phyloP scores from a whole-genome alignment of 2,113 vertebrate species.

The Emydocephalus ijimae region DNA sequence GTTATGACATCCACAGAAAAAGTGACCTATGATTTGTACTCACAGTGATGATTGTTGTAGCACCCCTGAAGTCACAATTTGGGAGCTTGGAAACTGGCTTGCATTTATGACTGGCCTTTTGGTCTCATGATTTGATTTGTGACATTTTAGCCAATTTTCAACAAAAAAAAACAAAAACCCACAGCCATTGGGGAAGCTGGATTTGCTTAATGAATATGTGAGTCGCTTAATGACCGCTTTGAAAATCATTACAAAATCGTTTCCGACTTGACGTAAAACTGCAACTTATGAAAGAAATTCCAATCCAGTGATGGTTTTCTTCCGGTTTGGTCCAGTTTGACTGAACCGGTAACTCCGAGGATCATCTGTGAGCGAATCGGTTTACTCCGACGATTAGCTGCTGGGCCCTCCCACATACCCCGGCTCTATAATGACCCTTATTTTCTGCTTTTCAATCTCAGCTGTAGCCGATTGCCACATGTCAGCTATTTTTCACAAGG shows the following conservation, averaged over 20 bases:
- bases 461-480: too few species aligned
- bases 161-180: neutral
- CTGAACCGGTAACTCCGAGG: too few species aligned
- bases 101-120: neutral
- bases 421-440: too few species aligned
- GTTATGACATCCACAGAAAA: neutral
- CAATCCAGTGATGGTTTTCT: too few species aligned
- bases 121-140: neutral
- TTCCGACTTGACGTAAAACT: neutral
- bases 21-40: neutral
- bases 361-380: too few species aligned
- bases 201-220: neutral
- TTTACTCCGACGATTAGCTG: too few species aligned
- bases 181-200: neutral
- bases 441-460: too few species aligned
- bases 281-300: neutral
- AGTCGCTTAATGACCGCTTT: neutral
- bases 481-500: too few species aligned
- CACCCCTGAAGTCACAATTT: neutral
- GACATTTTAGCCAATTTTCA: neutral
- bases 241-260: neutral
- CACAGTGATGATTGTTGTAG: neutral
- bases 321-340: too few species aligned
- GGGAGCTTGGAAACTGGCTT: neutral
- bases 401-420: too few species aligned